phyloP scores from a whole-genome alignment of 2,797 vertebrate species.

The Ctenochaetus hawaiiensis region DNA sequence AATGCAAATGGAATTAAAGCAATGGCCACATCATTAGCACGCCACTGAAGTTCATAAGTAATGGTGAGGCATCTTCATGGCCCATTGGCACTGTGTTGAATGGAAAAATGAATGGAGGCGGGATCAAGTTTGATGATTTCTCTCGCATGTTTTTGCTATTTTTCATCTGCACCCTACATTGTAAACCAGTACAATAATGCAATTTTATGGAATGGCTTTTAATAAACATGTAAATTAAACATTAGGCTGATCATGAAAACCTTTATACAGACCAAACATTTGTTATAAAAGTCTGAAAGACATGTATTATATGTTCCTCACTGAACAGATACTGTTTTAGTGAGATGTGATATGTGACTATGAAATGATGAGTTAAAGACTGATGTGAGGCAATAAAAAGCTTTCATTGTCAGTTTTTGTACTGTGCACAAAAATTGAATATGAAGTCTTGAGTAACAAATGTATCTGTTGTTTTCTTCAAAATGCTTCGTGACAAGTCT shows the following conservation, averaged over 20 bases:
- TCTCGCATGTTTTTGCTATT: slow-evolving; percentile 45
- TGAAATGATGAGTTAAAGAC: neutral
- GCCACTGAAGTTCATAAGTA: slow-evolving; percentile 44
- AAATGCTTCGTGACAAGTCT: neutral
- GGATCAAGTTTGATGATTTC: slow-evolving; percentile 49
- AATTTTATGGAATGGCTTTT: slow-evolving; percentile 38
- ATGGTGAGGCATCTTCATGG: slow-evolving; percentile 58
- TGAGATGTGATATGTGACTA: too few relatives aligned
- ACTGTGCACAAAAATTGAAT: neutral
- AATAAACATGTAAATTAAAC: slow-evolving; percentile 24
- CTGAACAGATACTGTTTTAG: neutral
- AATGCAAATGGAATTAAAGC: slow-evolving; percentile 63
- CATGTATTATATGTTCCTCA: slow-evolving; percentile 11
- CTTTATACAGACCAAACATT: slow-evolving; percentile 22
- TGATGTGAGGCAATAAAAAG: neutral
- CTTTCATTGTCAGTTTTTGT: neutral
- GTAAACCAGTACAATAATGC: slow-evolving; percentile 34
- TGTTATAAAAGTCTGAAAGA: slow-evolving; percentile 24
- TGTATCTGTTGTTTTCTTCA: neutral
- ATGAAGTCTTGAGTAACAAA: neutral
- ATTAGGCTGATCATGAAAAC: slow-evolving; percentile 42
- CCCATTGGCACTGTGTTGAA: slow-evolving; percentile 52
- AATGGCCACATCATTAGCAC: slow-evolving; percentile 63
- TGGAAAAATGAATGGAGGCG: slow-evolving; percentile 18
- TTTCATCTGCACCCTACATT: slow-evolving; percentile 43